Conservation (phyloP, 2,797 vertebrate genomes). For the Lycodopsis pacificus region DNA sequence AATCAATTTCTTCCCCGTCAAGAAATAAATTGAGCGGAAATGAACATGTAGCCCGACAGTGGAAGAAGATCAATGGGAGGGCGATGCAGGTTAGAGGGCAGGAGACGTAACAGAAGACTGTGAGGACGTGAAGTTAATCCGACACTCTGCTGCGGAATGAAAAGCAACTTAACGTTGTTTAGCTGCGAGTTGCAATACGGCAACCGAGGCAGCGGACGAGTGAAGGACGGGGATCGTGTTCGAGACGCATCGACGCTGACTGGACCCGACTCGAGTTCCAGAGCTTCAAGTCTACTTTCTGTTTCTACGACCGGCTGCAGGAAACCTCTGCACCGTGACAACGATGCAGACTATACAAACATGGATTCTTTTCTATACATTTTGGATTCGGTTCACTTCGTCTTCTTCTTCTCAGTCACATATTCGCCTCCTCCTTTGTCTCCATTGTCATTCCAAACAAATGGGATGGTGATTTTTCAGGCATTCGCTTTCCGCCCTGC, state of each 20-base stretch:
- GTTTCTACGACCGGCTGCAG: neutral
- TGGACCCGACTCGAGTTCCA: slow-evolving; percentile 5
- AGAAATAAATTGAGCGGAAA: slow-evolving; percentile 27
- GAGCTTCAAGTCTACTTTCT: neutral
- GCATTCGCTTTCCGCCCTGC: slow-evolving; percentile 4
- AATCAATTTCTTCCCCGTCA: slow-evolving; percentile 27
- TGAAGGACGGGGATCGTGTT: slow-evolving; percentile 37
- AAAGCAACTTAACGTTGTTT: slow-evolving; percentile 38
- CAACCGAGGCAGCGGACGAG: slow-evolving; percentile 13
- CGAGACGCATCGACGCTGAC: slow-evolving; percentile 6
- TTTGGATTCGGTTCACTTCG: too few species aligned
- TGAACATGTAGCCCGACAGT: slow-evolving; percentile 37
- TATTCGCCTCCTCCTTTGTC: neutral
- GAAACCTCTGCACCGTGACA: neutral
- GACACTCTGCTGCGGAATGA: slow-evolving; percentile 33
- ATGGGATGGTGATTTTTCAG: neutral
- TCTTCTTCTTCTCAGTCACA: neutral
- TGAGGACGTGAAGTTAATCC: slow-evolving; percentile 16
- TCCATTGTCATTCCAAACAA: neutral
- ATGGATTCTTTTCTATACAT: neutral
- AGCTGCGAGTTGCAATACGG: slow-evolving; percentile 30
- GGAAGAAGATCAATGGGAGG: slow-evolving; percentile 23
- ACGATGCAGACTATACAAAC: neutral
- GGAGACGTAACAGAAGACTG: slow-evolving; percentile 15
- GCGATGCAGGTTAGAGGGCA: neutral